Conservation (phyloP, 2,888 invertebrate species). For the Carterocephalus palaemon region DNA sequence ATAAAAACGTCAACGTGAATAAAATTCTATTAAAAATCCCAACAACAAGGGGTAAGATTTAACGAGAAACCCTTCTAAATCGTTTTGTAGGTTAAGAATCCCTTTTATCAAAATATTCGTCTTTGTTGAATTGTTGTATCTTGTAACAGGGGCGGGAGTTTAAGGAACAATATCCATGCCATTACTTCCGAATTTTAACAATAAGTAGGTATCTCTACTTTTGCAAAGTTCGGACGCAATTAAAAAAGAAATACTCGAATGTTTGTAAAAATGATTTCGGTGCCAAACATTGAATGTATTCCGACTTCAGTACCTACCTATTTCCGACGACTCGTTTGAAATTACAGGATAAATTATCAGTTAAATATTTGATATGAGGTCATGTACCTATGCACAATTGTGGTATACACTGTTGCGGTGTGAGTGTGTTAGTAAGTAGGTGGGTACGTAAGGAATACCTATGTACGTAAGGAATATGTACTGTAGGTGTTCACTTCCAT, state of each 20-base stretch:
- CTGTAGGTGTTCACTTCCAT: no score
- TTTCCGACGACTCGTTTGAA: no score
- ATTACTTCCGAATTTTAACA: conserved; percentile 5
- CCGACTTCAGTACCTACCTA: no score
- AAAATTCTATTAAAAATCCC: conserved; percentile 11
- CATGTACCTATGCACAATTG: no score
- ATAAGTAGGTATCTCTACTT: conserved; percentile 3
- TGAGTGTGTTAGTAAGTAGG: no score
- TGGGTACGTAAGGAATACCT: no score
- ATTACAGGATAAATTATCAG: no score
- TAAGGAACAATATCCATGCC: background rate
- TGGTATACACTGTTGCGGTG: no score
- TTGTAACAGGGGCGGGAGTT: conserved; percentile 4
- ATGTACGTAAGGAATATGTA: no score
- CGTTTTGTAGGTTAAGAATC: conserved; percentile 19
- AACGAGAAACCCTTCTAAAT: conserved; percentile 21
- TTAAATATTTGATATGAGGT: no score
- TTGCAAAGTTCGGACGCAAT: background rate
- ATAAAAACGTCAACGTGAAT: conserved; percentile 11
- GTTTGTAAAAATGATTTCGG: no score
- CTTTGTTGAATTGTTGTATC: conserved; percentile 16
- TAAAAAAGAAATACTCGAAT: background rate
- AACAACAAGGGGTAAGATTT: conserved; percentile 18
- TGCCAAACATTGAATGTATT: no score
- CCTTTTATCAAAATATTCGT: conserved; percentile 17